Evolutionary conservation across 2,113 vertebrate species (phyloP).

Genomic region (Dendropsophus ebraccatus): DNA sequence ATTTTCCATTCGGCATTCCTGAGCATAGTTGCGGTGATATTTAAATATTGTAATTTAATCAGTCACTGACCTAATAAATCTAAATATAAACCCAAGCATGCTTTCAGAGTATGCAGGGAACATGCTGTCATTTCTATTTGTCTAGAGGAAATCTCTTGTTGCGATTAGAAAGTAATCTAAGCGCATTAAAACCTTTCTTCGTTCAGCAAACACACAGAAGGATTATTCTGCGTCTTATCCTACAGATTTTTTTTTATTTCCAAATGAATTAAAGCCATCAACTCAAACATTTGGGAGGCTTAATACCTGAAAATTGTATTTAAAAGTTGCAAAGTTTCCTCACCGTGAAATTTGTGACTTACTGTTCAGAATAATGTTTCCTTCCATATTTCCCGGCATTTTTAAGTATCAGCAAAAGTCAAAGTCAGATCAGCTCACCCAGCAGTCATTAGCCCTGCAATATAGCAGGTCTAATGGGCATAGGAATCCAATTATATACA

Average conservation of each 20-base stretch:
- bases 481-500: too few relatives aligned
- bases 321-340: conserved; percentile 24
- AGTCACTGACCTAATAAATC: conserved; percentile 55
- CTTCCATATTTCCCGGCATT: background rate
- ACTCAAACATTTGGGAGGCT: conserved; percentile 15
- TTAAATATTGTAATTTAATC: conserved; percentile 64
- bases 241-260: conserved; percentile 53
- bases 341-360: background rate
- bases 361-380: background rate
- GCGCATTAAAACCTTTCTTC: conserved; percentile 54
- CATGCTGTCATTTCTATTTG: conserved; percentile 55
- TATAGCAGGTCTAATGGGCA: background rate
- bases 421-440: background rate
- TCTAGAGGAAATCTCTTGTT: conserved; percentile 44
- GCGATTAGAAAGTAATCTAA: conserved; percentile 54
- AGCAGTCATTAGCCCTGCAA: background rate
- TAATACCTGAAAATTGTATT: conserved; percentile 50
- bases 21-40: conserved; percentile 58
- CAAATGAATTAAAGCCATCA: conserved; percentile 47
- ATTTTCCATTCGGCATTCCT: conserved; percentile 56
- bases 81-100: conserved; percentile 61
- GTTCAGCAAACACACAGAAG: conserved; percentile 48
- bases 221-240: conserved; percentile 52
- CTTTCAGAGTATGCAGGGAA: conserved; percentile 34
- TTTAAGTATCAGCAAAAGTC: background rate